Conservation (phyloP, 2,113 vertebrate genomes). For the Microcebus jonahi region DNA sequence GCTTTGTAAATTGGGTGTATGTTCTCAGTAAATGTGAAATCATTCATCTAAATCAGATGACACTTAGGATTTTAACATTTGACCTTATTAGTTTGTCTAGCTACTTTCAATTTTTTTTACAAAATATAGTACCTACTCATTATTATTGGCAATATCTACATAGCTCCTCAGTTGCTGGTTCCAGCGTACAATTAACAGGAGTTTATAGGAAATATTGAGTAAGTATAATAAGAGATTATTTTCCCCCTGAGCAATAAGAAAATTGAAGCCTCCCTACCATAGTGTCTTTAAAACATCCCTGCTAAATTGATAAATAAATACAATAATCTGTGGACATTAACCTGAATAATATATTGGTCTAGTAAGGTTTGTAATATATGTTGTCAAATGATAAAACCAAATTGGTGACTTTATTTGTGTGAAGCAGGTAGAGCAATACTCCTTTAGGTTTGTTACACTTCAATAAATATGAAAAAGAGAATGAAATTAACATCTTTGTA, state of each 20-base stretch:
- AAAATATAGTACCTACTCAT: neutral
- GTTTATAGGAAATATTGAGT: neutral
- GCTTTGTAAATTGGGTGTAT: neutral
- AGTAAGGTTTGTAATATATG: neutral
- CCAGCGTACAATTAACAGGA: neutral
- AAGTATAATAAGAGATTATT: neutral
- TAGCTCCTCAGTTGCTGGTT: neutral
- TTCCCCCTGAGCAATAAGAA: neutral
- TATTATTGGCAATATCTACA: constrained; percentile 10
- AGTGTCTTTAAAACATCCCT: neutral
- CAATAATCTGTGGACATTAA: neutral
- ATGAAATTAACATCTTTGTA: neutral
- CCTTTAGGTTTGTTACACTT: neutral
- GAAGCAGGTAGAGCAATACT: neutral
- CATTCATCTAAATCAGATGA: constrained; percentile 19
- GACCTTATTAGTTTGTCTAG: neutral
- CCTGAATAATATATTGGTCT: neutral
- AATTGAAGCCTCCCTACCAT: neutral
- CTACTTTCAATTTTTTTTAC: constrained; percentile 26
- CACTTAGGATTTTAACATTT: neutral
- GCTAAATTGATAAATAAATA: neutral
- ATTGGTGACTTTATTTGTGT: neutral
- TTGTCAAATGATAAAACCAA: neutral
- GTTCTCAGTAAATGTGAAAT: neutral
- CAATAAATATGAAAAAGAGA: neutral